A percentile compares a stretch with the other conserved stretches of the same genome.
phyloP scores from a whole-genome alignment of 1,140 invertebrate genomes.

The Cherax destructor region DNA sequence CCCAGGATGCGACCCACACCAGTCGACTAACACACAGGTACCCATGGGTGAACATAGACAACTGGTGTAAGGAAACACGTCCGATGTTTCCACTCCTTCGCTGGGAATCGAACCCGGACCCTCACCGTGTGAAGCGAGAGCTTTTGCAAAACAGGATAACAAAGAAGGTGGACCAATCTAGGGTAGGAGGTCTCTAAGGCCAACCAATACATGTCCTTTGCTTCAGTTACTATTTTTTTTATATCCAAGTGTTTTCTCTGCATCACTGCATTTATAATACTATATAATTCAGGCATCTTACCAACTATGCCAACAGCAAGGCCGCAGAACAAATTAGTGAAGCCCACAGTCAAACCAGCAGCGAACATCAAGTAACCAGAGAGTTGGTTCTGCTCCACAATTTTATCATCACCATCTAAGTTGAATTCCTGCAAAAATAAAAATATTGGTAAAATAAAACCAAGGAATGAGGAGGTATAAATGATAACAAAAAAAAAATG shows the following conservation, averaged over 20 bases:
- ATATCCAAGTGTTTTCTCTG: slow-evolving; percentile 72
- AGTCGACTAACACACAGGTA: no score
- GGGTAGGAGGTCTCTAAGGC: no score
- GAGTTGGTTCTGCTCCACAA: slow-evolving; percentile 78
- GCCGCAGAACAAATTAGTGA: slow-evolving; percentile 96
- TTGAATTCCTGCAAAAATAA: slow-evolving; percentile 62
- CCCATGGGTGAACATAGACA: no score
- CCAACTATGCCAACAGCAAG: slow-evolving; percentile 96
- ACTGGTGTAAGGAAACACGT: no score
- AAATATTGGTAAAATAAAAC: background rate
- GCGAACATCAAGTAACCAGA: slow-evolving; percentile 96
- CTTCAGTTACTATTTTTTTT: background rate
- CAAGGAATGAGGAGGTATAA: background rate
- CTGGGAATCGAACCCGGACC: no score
- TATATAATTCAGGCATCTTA: slow-evolving; percentile 36
- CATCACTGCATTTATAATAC: slow-evolving; percentile 61
- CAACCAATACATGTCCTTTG: background rate
- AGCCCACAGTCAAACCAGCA: slow-evolving; percentile 93
- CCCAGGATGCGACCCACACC: no score
- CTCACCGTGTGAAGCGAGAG: no score
- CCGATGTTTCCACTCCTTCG: no score
- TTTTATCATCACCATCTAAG: background rate
- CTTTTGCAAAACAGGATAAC: no score
- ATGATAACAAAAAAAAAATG: no score
- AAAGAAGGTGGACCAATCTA: no score